These are phyloP conservation scores for Uropsilus gracilis DNA, from an alignment of 2,113 vertebrate genomes.

Conservation along the genomic window DNA sequence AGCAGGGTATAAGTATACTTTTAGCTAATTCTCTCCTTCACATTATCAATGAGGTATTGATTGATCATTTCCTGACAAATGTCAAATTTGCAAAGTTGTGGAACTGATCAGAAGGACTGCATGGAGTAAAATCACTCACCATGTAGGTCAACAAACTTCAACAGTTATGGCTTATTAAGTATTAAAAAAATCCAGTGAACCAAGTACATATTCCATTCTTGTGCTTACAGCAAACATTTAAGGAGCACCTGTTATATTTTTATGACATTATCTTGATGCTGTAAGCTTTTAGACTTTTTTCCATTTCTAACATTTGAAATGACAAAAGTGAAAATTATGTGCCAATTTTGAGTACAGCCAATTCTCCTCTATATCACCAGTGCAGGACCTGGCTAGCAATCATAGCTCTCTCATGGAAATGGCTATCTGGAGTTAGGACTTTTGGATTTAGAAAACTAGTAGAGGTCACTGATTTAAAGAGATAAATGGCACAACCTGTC, in stretches of 20 bases:
- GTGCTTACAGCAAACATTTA: slow-evolving; percentile 30
- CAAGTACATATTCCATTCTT: not conserved
- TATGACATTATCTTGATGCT: slow-evolving; percentile 21
- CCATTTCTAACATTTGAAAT: too few species aligned
- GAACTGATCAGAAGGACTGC: not conserved
- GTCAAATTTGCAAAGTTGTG: not conserved
- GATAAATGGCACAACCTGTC: not conserved
- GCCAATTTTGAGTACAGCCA: not conserved
- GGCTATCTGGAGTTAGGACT: not conserved
- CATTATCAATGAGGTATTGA: not conserved
- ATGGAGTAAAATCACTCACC: slow-evolving; percentile 28
- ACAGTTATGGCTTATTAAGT: slow-evolving; percentile 39
- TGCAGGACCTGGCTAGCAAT: not conserved
- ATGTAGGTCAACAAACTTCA: not conserved
- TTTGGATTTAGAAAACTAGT: not conserved
- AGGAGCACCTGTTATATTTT: slow-evolving; percentile 10
- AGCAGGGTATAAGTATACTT: not conserved
- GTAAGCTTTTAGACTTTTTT: not conserved
- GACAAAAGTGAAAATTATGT: slow-evolving; percentile 24
- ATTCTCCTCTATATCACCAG: not conserved
- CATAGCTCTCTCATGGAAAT: not conserved
- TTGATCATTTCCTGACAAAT: not conserved
- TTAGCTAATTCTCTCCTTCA: not conserved
- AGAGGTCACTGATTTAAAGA: not conserved
- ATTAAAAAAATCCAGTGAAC: slow-evolving; percentile 45